Evolutionary conservation across 1,140 invertebrate species (phyloP), one percentile per base, ranked within the genome.

Genomic region (Drosophila novamexicana): DNA sequence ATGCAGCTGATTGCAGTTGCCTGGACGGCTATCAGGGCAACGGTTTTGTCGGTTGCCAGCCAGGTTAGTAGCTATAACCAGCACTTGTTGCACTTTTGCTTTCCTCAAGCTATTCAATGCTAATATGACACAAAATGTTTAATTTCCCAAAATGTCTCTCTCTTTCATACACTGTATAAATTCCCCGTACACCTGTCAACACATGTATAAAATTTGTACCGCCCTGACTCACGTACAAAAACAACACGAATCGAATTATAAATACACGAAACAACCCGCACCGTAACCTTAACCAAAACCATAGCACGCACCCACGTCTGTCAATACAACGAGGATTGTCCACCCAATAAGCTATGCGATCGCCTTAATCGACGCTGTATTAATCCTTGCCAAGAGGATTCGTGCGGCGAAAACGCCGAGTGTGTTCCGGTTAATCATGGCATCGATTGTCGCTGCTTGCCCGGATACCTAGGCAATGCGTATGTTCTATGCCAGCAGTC

Each of bases 311-410:
- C 94, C 81, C 95, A 96, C 68, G 94, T 97, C 40, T 98, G 97
- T 83, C 96, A 97, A 88, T 97, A 97, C 90, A 97, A 97, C 77
- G 96, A 97, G 93, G 97, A 98, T 81, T 98, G 97, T 92, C 96
- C 96, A 64, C 95, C 96, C 1, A 94, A 96, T 71, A 95, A 97
- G 77, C 93, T 96, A 2, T 97, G 97, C 89, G 96, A 97, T 93
- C 94, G 96, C 58, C 93, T 97, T 10, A 97, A 97, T 79, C 94
- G 96, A 84, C 94, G 95, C 40, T 98, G 97, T 88, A 95, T 96
- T 49, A 97, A 96, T 93, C 97, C 97, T 29, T 98, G 97, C 83
- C 93, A 94, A 66, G 95, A 96, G 77, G 95, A 96, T 79, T 95
- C 95, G 45, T 98, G 97, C 82, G 97, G 97, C 32, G 94, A 96